Evolutionary conservation across 2,113 vertebrate species (phyloP), one percentile per base, ranked within the genome.

Genomic region (Myodes glareolus): DNA sequence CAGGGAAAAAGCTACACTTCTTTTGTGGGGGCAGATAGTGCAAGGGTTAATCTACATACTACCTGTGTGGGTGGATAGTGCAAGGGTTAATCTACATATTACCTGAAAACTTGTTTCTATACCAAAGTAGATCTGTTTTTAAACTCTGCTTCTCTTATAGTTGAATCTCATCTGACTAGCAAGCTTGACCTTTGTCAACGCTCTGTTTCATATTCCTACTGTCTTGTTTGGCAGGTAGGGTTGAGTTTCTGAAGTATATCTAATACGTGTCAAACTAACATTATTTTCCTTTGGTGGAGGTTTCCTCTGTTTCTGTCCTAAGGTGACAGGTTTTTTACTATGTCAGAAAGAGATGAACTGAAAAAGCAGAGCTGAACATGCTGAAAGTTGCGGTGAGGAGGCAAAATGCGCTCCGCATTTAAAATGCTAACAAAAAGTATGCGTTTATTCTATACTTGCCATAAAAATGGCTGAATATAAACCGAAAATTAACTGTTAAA

Each of bases 141-240:
- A 89, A 82, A 52, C 7, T 96, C 33, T 0, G 10, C 8, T 84
- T 92, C n/a, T 14, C 80, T 95, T 92, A 89, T 7, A 73, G 52
- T 72, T 94, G 94, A 96, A 96, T 88, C 17, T 89, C 50, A 88
- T 1, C 88, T 94, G 63, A 91, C 75, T 61, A 96, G 87, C 52
- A 52, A 97, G 92, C 87, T 63, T 58, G 36, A 88, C 75, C 94
- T 97, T 81, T 95, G 63, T 73, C 94, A 97, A 93, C 86, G 90
- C 90, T 95, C 91, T 92, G 91, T 92, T 96, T 97, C 78, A 90
- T 85, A 92, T 91, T 92, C 93, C 90, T 96, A 96, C 91, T 19
- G 50, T 94, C 91, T 97, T 95, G 96, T 96, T 97, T 98, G 96
- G 94, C 92, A 98, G 78, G 63, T 93, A 50, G 86, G 65, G 63